Evolutionary conservation across 2,888 invertebrate genomes (phyloP).

Genomic region (Oscheius sp.): DNA sequence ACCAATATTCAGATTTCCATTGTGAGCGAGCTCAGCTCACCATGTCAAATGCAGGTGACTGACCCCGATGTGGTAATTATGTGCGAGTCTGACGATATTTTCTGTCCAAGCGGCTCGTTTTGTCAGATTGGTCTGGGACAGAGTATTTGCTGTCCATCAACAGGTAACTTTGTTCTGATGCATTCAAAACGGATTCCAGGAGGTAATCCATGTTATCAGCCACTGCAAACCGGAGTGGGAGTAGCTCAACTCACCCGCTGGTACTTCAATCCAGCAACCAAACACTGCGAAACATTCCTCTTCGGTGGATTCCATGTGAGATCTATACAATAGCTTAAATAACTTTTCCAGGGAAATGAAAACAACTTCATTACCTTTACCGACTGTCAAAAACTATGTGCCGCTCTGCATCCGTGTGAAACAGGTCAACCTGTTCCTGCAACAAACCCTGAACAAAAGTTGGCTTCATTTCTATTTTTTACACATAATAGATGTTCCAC

Average conservation of each 20-base stretch:
- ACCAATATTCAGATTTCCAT: constrained; percentile 10
- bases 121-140: constrained; percentile 59
- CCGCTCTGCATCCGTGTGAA: constrained; percentile 47
- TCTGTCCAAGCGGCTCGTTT: constrained; percentile 55
- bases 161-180: constrained; percentile 36
- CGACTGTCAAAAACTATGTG: constrained; percentile 51
- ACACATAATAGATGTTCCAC: constrained; percentile 23
- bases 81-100: constrained; percentile 44
- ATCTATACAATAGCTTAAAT: not conserved
- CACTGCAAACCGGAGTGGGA: constrained; percentile 56
- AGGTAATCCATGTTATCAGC: constrained; percentile 53
- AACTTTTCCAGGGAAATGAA: constrained; percentile 53
- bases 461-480: not conserved
- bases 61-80: constrained; percentile 51
- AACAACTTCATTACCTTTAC: constrained; percentile 60
- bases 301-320: constrained; percentile 61
- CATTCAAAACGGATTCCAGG: constrained; percentile 36
- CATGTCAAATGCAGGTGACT: constrained; percentile 44
- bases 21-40: constrained; percentile 40
- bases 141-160: constrained; percentile 60
- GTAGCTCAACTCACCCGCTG: constrained; percentile 50
- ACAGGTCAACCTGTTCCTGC: constrained; percentile 39
- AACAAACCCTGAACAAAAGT: constrained; percentile 25
- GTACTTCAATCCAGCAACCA: constrained; percentile 56
- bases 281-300: constrained; percentile 54